These are phyloP conservation scores for zebrafish (Danio rerio) DNA, from an alignment of 2,113 vertebrate genomes.

Conservation along the genomic window GRCz12tu NC_133182.1:28592501-28593000, in stretches of 20 bases:
- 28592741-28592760: constrained; percentile 59
- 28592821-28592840: background rate
- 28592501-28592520: constrained; percentile 16
- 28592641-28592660: background rate
- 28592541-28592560: constrained; percentile 4
- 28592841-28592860: too few species aligned
- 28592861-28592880: too few species aligned
- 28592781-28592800: constrained; percentile 26
- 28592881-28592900: too few species aligned
- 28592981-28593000: too few species aligned
- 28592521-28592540: background rate
- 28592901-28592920: too few species aligned
- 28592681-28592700: constrained; percentile 25
- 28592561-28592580: background rate
- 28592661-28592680: constrained; percentile 18
- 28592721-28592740: constrained; percentile 64
- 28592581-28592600: background rate
- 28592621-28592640: background rate
- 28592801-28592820: background rate
- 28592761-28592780: constrained; percentile 47
- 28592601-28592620: constrained; percentile 7
- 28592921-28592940: too few species aligned
- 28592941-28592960: too few species aligned
- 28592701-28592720: constrained; percentile 59
- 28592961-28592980: too few species aligned